phyloP scores from a whole-genome alignment of 2,113 vertebrate genomes.

The Petrocephalus microphthalmus region DNA sequence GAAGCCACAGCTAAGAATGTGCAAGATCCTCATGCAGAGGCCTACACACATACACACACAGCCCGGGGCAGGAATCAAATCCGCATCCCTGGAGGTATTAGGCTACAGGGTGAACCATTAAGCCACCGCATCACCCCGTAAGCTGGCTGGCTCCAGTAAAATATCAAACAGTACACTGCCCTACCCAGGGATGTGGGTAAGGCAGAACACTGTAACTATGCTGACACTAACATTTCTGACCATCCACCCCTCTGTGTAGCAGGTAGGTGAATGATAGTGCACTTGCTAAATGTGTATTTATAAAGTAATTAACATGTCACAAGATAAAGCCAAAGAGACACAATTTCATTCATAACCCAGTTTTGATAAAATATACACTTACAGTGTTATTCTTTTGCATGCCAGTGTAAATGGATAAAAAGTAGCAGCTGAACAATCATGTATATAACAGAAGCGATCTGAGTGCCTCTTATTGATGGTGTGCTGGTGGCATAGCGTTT shows the following conservation, averaged over 20 bases:
- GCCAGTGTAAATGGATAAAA: neutral
- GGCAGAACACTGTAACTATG: neutral
- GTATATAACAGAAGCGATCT: conserved; percentile 1
- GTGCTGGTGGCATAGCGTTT: neutral
- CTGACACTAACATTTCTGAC: neutral
- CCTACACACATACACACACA: neutral
- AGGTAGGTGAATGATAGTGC: neutral
- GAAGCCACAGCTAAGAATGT: neutral
- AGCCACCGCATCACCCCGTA: neutral
- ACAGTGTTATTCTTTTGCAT: neutral
- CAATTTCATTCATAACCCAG: neutral
- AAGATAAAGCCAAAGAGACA: neutral
- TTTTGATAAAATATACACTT: neutral
- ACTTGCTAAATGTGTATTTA: neutral
- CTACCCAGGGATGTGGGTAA: neutral
- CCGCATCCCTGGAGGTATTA: neutral
- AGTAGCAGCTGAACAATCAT: neutral
- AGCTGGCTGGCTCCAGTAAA: neutral
- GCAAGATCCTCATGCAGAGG: neutral
- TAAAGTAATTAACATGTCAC: neutral
- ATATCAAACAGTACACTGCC: neutral
- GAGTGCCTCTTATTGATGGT: neutral
- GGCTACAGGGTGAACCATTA: neutral
- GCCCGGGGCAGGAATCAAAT: neutral
- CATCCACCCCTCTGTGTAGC: neutral